phyloP scores from a whole-genome alignment of 2,888 invertebrate species.

The Asteroscopus sphinx region DNA sequence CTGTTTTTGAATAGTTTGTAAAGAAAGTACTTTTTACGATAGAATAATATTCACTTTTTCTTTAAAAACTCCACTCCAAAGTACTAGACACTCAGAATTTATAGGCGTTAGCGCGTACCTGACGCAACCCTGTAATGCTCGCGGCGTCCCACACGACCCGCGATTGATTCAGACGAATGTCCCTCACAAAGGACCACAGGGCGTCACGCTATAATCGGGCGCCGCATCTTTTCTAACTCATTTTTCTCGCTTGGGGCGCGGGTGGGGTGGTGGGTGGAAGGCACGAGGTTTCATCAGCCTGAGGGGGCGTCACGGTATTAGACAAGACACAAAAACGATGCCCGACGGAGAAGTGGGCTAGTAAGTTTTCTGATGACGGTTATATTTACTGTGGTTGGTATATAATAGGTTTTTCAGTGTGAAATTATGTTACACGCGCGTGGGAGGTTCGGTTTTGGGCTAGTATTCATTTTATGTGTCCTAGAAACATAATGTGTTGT shows the following conservation, averaged over 20 bases:
- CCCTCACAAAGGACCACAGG: constrained; percentile 80
- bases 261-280: constrained; percentile 59
- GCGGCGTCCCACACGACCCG: constrained; percentile 70
- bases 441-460: constrained; percentile 17
- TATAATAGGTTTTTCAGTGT: constrained; percentile 62
- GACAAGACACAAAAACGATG: constrained; percentile 89
- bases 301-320: constrained; percentile 87
- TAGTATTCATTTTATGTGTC: constrained; percentile 20
- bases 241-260: constrained; percentile 87
- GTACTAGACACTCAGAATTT: constrained; percentile 67
- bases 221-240: constrained; percentile 90
- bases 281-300: constrained; percentile 79
- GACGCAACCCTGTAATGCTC: constrained; percentile 70
- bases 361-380: constrained; percentile 82
- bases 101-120: constrained; percentile 65
- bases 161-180: constrained; percentile 87
- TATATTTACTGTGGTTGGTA: constrained; percentile 67
- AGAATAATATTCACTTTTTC: neutral
- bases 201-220: constrained; percentile 86
- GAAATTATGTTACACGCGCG: constrained; percentile 45
- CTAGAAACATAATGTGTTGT: constrained; percentile 3
- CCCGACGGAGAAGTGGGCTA: constrained; percentile 83
- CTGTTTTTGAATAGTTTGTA: neutral
- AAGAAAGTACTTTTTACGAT: neutral
- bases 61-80: constrained; percentile 20